phyloP scores from a whole-genome alignment of 1,140 invertebrate genomes.

The Lepidostoma basale region DNA sequence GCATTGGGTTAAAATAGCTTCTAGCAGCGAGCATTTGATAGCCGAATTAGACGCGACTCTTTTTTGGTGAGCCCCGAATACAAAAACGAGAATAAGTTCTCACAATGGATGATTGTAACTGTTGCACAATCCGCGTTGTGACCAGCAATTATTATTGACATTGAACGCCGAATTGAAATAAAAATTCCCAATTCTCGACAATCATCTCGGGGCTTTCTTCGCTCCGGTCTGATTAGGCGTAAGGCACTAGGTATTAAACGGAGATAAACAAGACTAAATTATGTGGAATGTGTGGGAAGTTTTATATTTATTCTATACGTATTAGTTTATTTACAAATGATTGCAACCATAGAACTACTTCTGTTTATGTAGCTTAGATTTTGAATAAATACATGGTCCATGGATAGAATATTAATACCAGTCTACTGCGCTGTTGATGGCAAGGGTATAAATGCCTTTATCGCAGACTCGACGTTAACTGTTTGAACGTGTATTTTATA shows the following conservation, averaged over 20 bases:
- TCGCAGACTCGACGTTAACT: too few species aligned
- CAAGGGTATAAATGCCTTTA: too few species aligned
- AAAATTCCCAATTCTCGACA: neutral
- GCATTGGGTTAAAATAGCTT: conserved; percentile 21
- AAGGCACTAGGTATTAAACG: neutral
- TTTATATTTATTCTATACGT: too few species aligned
- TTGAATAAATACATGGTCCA: too few species aligned
- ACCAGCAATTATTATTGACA: conserved; percentile 32
- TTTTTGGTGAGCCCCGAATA: neutral
- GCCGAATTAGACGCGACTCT: neutral
- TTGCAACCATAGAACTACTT: too few species aligned
- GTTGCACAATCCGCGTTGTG: conserved; percentile 33
- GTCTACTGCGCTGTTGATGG: too few species aligned
- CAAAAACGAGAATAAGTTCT: conserved; percentile 23
- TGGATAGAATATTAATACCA: too few species aligned
- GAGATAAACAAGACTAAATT: too few species aligned
- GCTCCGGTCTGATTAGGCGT: neutral
- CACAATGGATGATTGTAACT: conserved; percentile 24
- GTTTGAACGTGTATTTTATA: too few species aligned
- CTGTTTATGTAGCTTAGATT: too few species aligned
- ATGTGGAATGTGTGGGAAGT: too few species aligned
- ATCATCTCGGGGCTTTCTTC: neutral
- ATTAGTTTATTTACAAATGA: too few species aligned
- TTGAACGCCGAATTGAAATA: conserved; percentile 8
- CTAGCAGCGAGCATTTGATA: neutral